Base-by-base conservation (phyloP, 2,797 vertebrate species). In the Australoheros facetus region DNA sequence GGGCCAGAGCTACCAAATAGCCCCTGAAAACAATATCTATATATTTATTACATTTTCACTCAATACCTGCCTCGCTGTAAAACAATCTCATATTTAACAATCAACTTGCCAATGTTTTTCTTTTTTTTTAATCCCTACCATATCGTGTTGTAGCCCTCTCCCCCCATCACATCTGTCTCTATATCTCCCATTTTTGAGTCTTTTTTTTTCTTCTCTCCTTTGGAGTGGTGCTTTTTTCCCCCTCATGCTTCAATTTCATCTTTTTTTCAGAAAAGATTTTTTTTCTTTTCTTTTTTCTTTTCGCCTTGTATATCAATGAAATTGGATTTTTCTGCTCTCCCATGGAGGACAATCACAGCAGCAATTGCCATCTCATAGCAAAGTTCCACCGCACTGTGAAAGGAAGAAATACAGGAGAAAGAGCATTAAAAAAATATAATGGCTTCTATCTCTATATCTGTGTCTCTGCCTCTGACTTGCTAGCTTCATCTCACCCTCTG, bases 51-150 rank as follows among this genome's bases (percentile, higher is more conserved):
- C 87, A 91, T 93, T 95, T 93, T 95, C 91, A 92, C 93, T 94
- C 93, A 91, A 93, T 94, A 92, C 92, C 94, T 91, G 92, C 91
- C 91, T 80, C 30, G 58, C 93, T 92, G 92, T 95, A 94, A 94
- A 95, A 94, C 92, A 93, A 92, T 95, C 93, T 95, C 93, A 95
- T 94, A 95, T 95, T 95, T 94, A 95, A 94, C 93, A 94, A 94
- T 94, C 86, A 91, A 79, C 88, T 78, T 73, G 75, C 69, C 69
- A 21, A 1, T 82, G 66, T 77, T 81, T 78, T 79, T 80, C 72
- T 84, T 80, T 56, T 26, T 42, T 72, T n/a, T 30, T 5, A 37
- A 12, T n/a, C 17, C 54, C 28, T 19, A 21, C 32, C 76, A 28
- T 66, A 59, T 87, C 76, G 80, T 77, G 79, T 83, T 85, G 76